Percentiles rank a stretch among this genome's conserved stretches.
phyloP scores from a whole-genome alignment of 2,888 invertebrate species.

The Rosalia funebris region DNA sequence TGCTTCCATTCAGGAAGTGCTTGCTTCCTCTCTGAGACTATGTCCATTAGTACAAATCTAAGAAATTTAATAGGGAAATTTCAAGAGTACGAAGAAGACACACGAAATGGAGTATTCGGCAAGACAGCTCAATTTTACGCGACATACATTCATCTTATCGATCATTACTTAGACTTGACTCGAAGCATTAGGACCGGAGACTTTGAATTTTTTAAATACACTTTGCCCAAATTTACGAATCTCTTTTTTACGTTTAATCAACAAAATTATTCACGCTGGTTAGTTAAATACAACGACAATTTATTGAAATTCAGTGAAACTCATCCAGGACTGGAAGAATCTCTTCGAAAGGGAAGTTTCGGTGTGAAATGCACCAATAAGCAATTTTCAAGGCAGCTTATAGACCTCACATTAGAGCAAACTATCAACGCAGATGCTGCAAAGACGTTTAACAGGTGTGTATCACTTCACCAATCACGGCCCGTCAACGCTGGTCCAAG shows the following conservation, averaged over 20 bases:
- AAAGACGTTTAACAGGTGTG: slow-evolving; percentile 19
- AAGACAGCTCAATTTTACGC: slow-evolving; percentile 39
- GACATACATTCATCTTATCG: slow-evolving; percentile 47
- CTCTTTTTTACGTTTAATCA: slow-evolving; percentile 33
- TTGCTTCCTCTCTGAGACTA: too few relatives aligned
- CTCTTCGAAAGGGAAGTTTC: slow-evolving; percentile 32
- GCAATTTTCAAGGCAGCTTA: slow-evolving; percentile 32
- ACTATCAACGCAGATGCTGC: slow-evolving; percentile 51
- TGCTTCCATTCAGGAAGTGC: too few relatives aligned
- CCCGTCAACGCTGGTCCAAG: slow-evolving; percentile 35
- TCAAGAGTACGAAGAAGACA: slow-evolving; percentile 14
- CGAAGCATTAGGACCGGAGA: slow-evolving; percentile 52
- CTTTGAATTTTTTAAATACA: slow-evolving; percentile 44
- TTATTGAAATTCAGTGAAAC: slow-evolving; percentile 25
- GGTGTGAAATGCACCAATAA: slow-evolving; percentile 36
- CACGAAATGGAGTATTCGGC: slow-evolving; percentile 12
- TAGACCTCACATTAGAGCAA: slow-evolving; percentile 44
- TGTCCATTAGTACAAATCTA: slow-evolving; percentile 2
- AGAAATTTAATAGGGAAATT: slow-evolving; percentile 7
- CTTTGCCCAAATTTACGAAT: slow-evolving; percentile 40
- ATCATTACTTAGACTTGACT: slow-evolving; percentile 46
- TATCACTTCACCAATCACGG: slow-evolving; percentile 34
- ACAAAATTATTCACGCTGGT: slow-evolving; percentile 34
- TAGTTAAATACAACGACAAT: slow-evolving; percentile 41
- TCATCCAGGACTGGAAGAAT: slow-evolving; percentile 27